Percentiles rank a stretch among this genome's conserved stretches.
Conservation (phyloP, 2,113 vertebrate species). For the Colaptes auratus region DNA sequence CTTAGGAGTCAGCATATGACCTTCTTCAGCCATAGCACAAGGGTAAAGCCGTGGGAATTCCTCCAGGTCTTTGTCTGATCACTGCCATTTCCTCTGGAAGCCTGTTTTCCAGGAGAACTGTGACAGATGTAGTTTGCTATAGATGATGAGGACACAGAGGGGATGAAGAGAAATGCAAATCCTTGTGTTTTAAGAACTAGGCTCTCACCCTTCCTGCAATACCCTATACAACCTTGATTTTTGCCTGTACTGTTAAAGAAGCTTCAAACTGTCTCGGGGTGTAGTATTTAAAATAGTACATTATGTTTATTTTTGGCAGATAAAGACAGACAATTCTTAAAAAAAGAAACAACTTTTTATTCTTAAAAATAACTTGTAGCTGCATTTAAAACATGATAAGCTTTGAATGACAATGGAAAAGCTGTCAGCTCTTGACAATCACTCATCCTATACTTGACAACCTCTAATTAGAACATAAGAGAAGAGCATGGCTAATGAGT, state of each 20-base stretch:
- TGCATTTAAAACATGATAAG: slow-evolving; percentile 46
- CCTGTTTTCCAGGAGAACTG: background rate
- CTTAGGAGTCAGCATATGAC: background rate
- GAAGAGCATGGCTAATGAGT: slow-evolving; percentile 5
- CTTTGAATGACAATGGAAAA: slow-evolving; percentile 51
- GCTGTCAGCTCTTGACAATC: slow-evolving; percentile 68
- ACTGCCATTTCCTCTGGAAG: background rate
- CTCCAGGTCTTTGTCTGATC: background rate
- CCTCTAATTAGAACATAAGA: slow-evolving; percentile 45
- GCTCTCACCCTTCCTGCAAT: background rate
- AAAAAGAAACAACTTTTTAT: background rate
- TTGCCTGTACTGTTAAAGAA: background rate
- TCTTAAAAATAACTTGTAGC: slow-evolving; percentile 7
- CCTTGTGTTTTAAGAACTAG: background rate
- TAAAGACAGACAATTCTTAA: background rate
- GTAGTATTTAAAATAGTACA: background rate
- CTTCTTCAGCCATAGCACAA: background rate
- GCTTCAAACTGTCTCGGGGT: background rate
- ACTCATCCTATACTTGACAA: slow-evolving; percentile 50
- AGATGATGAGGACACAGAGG: background rate
- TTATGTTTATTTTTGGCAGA: background rate
- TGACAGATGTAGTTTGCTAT: background rate
- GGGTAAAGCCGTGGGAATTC: background rate
- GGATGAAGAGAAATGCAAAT: background rate
- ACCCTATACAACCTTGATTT: background rate